A percentile compares a stretch with the other conserved stretches of the same genome.
phyloP scores from a whole-genome alignment of 2,888 invertebrate genomes.

The Clostera curtula region DNA sequence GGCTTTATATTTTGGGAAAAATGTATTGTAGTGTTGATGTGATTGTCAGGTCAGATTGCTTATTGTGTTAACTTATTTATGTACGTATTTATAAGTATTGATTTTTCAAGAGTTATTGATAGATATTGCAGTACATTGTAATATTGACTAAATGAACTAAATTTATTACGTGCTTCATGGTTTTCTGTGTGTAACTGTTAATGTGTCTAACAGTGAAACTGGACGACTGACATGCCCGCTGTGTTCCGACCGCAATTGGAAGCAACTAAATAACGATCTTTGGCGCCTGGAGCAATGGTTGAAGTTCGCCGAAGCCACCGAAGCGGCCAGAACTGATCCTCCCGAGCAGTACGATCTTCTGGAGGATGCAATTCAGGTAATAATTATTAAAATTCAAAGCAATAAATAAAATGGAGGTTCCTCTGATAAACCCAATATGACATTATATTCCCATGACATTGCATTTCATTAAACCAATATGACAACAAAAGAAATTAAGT shows the following conservation, averaged over 20 bases:
- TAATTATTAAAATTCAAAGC: too few relatives aligned
- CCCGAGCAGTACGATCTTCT: constrained; percentile 86
- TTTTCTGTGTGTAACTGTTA: too few relatives aligned
- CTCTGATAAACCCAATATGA: too few relatives aligned
- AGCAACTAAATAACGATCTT: constrained; percentile 90
- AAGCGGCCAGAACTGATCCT: constrained; percentile 79
- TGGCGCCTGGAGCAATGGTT: constrained; percentile 95
- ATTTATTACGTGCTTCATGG: not conserved
- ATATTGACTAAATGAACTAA: not conserved
- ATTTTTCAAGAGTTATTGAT: too few relatives aligned
- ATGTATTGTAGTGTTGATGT: constrained; percentile 9
- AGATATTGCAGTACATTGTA: too few relatives aligned
- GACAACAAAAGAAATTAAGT: too few relatives aligned
- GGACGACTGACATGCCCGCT: constrained; percentile 89
- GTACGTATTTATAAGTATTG: too few relatives aligned
- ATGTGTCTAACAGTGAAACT: constrained; percentile 79
- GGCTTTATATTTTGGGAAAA: constrained; percentile 19
- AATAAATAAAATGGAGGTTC: too few relatives aligned
- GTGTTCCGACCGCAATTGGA: constrained; percentile 91
- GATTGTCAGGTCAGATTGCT: constrained; percentile 5
- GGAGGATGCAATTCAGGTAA: constrained; percentile 87
- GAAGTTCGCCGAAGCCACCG: constrained; percentile 88
- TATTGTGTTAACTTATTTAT: constrained; percentile 7
- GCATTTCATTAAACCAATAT: too few relatives aligned
- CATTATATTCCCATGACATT: too few relatives aligned